Evolutionary conservation across 1,140 invertebrate genomes (phyloP).

Genomic region (Lysiphlebus fabarum): DNA sequence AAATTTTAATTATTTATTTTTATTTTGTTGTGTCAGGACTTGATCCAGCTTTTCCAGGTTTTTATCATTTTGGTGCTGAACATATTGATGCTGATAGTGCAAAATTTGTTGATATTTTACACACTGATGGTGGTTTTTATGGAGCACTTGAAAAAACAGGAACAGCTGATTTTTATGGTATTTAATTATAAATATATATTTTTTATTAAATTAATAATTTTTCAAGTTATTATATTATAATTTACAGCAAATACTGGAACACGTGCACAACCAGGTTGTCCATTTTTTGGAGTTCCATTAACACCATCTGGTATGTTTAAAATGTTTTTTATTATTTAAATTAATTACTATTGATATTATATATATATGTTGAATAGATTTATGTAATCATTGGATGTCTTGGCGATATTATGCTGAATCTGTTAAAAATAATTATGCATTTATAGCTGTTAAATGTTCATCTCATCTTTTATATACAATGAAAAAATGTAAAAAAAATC

Average conservation of each 20-base stretch:
- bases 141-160: constrained; percentile 58
- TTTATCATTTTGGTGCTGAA: constrained; percentile 59
- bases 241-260: constrained; percentile 55
- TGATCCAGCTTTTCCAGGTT: constrained; percentile 62
- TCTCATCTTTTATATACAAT: constrained; percentile 15
- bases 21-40: constrained; percentile 44
- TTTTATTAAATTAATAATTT: too few species aligned
- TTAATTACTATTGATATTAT: too few species aligned
- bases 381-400: constrained; percentile 63
- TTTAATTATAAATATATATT: too few species aligned
- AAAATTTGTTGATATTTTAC: constrained; percentile 67
- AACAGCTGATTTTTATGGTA: constrained; percentile 61
- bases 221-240: too few species aligned
- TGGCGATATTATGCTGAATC: constrained; percentile 63
- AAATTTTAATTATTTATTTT: constrained; percentile 10
- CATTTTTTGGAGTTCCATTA: constrained; percentile 37
- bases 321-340: neutral
- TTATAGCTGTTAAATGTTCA: constrained; percentile 47
- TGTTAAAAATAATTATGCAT: constrained; percentile 46
- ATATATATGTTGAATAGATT: constrained; percentile 43
- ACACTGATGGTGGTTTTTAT: constrained; percentile 64
- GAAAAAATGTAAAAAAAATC: constrained; percentile 20
- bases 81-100: constrained; percentile 65
- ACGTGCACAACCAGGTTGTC: constrained; percentile 60
- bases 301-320: constrained; percentile 46